phyloP scores from a whole-genome alignment of 2,888 invertebrate genomes.

The Drosophila vallismaia region DNA sequence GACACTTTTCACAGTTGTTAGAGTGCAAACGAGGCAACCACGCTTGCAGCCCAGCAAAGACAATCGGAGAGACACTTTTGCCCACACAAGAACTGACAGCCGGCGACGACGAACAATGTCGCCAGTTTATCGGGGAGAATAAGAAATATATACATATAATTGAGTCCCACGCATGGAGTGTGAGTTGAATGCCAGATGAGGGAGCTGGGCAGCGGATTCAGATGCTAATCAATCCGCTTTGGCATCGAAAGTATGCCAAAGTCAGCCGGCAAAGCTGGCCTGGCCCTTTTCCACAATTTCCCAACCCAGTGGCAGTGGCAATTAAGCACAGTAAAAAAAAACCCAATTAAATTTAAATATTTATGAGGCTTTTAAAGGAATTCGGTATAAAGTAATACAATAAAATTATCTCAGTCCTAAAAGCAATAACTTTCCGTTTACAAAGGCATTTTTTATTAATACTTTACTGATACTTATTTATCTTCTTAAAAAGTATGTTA shows the following conservation, averaged over 20 bases:
- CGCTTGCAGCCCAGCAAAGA: slow-evolving; percentile 14
- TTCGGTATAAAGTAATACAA: not conserved
- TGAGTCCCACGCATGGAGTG: slow-evolving; percentile 37
- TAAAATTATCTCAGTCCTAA: no score
- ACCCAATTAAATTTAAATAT: slow-evolving; percentile 1
- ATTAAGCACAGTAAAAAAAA: slow-evolving; percentile 44
- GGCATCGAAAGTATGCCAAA: slow-evolving; percentile 71
- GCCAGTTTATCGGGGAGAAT: slow-evolving; percentile 60
- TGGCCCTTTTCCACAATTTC: slow-evolving; percentile 49
- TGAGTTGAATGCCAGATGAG: slow-evolving; percentile 44
- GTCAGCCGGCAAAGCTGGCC: slow-evolving; percentile 47
- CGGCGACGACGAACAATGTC: slow-evolving; percentile 55
- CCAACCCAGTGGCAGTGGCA: slow-evolving; percentile 36
- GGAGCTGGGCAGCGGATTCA: slow-evolving; percentile 17
- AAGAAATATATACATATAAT: slow-evolving; percentile 43
- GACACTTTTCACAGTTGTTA: slow-evolving; percentile 54
- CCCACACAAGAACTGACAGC: slow-evolving; percentile 45
- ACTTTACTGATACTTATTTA: no score
- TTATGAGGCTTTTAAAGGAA: not conserved
- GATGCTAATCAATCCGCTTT: slow-evolving; percentile 49
- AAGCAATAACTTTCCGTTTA: not conserved
- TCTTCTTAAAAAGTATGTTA: not conserved
- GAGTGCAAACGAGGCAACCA: slow-evolving; percentile 59
- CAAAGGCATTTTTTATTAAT: not conserved
- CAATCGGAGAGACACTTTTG: slow-evolving; percentile 13